Evolutionary conservation across 2,797 vertebrate species (phyloP).

Genomic region (Pangasius macronema): DNA sequence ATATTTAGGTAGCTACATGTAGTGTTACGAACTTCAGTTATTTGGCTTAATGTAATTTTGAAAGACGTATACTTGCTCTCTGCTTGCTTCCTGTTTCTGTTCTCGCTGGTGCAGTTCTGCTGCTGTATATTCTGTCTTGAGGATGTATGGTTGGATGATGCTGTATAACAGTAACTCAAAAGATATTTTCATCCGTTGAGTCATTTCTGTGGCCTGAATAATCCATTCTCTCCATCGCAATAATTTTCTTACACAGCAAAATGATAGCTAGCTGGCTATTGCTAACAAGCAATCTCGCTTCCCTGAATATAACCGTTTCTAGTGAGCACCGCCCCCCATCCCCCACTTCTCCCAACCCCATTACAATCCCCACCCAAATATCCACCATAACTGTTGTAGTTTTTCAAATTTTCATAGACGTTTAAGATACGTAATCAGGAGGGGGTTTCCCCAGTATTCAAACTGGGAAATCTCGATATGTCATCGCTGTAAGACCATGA

Average conservation of each 20-base stretch:
- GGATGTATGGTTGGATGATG: not conserved
- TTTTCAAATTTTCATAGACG: no score
- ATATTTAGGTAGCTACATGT: not conserved
- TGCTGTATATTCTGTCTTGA: not conserved
- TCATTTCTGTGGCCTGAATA: not conserved
- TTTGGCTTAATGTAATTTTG: not conserved
- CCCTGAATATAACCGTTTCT: not conserved
- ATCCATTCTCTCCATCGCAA: not conserved
- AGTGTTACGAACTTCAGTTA: not conserved
- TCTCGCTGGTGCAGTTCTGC: not conserved
- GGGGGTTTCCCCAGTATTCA: no score
- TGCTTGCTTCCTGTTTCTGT: not conserved
- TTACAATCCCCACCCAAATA: not conserved
- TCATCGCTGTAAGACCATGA: not conserved
- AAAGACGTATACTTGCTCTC: not conserved
- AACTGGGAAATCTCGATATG: not conserved
- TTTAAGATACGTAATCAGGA: no score
- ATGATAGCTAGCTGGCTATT: not conserved
- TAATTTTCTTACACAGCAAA: not conserved
- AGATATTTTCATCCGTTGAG: no score
- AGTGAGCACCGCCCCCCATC: not conserved
- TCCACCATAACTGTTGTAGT: not conserved
- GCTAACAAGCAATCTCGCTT: not conserved
- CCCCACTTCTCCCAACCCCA: not conserved
- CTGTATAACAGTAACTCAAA: not conserved